Evolutionary conservation across 2,888 invertebrate species (phyloP).

Genomic region (Cerastis rubricosa): DNA sequence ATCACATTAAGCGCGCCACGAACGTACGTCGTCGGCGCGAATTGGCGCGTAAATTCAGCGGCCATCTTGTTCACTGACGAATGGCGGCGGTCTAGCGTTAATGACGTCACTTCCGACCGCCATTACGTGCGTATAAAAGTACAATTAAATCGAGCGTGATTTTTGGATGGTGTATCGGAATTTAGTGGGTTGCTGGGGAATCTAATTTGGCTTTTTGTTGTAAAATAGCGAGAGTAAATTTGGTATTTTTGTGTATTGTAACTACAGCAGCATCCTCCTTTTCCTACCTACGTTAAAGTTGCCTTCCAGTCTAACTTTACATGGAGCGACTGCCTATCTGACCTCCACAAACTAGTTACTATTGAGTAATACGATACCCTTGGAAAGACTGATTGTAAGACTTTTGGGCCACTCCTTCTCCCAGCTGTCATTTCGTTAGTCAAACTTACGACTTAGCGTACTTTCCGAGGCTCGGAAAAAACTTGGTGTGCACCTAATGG

Average conservation of each 20-base stretch:
- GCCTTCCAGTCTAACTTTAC: neutral
- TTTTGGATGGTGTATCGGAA: constrained; percentile 60
- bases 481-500: too few relatives aligned
- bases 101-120: constrained; percentile 77
- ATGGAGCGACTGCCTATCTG: neutral
- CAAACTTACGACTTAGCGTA: too few relatives aligned
- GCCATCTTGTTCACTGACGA: constrained; percentile 80
- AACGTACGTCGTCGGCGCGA: constrained; percentile 71
- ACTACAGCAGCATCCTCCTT: neutral
- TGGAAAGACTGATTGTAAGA: too few relatives aligned
- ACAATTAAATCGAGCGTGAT: constrained; percentile 62
- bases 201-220: constrained; percentile 5
- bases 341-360: too few relatives aligned
- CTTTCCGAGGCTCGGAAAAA: too few relatives aligned
- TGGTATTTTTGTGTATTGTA: neutral
- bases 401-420: too few relatives aligned
- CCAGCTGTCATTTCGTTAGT: too few relatives aligned
- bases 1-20: constrained; percentile 51
- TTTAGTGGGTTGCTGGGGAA: constrained; percentile 17
- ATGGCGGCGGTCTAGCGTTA: constrained; percentile 74
- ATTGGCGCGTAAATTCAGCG: constrained; percentile 79
- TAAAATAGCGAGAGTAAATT: neutral
- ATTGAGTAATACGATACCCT: too few relatives aligned
- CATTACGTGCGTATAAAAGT: constrained; percentile 70
- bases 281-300: neutral